Percentiles rank a stretch among this genome's conserved stretches.
These are phyloP conservation scores for Coccyzus lansbergi DNA, from an alignment of 2,797 vertebrate species.

Conservation along the genomic window DNA sequence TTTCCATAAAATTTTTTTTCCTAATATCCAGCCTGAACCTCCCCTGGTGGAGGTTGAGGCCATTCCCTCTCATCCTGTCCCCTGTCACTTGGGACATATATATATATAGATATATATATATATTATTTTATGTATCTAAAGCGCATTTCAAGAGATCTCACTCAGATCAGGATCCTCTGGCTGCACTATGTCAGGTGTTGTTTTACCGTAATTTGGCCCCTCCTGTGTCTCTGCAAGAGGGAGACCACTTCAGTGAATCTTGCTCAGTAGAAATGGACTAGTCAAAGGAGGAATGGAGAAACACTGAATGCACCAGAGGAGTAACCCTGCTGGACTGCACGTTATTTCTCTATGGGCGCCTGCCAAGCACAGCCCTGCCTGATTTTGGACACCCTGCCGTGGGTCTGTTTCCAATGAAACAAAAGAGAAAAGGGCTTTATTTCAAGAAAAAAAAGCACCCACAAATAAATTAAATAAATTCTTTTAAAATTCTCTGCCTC, in stretches of 20 bases:
- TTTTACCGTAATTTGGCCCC: not conserved
- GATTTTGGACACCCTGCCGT: not conserved
- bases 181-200: not conserved
- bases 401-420: constrained; percentile 35
- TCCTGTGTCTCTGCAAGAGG: not conserved
- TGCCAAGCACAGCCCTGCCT: not conserved
- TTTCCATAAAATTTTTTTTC: no score
- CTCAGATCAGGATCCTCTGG: not conserved
- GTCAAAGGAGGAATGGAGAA: not conserved
- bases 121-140: not conserved
- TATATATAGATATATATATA: no score
- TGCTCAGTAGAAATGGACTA: not conserved
- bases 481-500: not conserved
- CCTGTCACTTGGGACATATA: no score
- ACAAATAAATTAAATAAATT: constrained; percentile 41
- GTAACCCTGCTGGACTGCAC: not conserved
- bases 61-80: no score
- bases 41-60: no score
- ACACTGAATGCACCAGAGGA: not conserved
- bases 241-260: not conserved
- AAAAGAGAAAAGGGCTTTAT: constrained; percentile 17
- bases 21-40: no score
- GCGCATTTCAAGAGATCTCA: not conserved
- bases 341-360: not conserved
- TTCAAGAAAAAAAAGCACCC: not conserved